Conservation (phyloP, 1,140 invertebrate genomes). For the Sycophaga agraensis region DNA sequence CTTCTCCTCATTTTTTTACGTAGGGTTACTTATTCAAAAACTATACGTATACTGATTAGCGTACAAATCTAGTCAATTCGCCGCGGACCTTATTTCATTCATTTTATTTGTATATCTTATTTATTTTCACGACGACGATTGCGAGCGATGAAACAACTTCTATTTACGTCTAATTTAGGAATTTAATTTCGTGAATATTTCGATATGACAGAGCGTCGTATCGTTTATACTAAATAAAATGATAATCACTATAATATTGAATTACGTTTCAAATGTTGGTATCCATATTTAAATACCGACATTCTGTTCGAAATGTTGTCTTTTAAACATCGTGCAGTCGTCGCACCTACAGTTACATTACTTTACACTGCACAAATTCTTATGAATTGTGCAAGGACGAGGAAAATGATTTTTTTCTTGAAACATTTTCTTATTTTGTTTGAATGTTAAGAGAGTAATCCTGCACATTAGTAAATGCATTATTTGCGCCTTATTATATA, state of each 20-base stretch:
- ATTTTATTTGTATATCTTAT: neutral
- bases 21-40: conserved; percentile 7
- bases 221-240: no score
- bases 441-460: conserved; percentile 5
- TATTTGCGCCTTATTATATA: neutral
- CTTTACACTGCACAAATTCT: neutral
- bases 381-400: neutral
- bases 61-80: conserved; percentile 10
- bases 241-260: neutral
- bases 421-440: neutral
- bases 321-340: neutral
- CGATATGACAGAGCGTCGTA: no score
- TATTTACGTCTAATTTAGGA: no score
- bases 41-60: neutral
- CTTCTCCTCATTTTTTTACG: neutral
- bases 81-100: neutral
- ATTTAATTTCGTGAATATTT: no score
- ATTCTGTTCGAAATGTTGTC: no score
- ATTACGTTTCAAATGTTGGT: neutral
- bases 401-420: neutral
- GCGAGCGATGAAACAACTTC: neutral
- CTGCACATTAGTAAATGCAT: conserved; percentile 19
- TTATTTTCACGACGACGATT: neutral
- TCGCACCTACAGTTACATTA: conserved; percentile 1
- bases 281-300: no score